Evolutionary conservation across 2,797 vertebrate species (phyloP).

Genomic region (Triplophysa yarkandensis): DNA sequence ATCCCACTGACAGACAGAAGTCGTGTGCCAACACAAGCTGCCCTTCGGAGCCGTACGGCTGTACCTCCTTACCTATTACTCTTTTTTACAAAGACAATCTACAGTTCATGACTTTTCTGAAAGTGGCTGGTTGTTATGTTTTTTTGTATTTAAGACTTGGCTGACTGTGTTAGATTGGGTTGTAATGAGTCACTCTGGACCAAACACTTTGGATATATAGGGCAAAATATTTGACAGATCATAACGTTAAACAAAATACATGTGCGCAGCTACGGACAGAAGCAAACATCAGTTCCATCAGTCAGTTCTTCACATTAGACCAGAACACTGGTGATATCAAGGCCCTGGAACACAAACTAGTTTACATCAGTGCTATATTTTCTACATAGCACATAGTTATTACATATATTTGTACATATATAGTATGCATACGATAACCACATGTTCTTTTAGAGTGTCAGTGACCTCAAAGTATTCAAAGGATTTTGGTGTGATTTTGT

Average conservation of each 20-base stretch:
- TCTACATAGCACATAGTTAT: constrained; percentile 28
- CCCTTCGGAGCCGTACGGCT: constrained; percentile 2
- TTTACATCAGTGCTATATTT: constrained; percentile 47
- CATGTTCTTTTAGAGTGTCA: constrained; percentile 48
- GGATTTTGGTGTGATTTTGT: constrained; percentile 42
- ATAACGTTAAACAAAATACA: not conserved
- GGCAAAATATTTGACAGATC: constrained; percentile 25
- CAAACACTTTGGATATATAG: constrained; percentile 40
- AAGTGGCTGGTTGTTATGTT: constrained; percentile 19
- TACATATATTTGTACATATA: constrained; percentile 26
- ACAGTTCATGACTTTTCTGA: constrained; percentile 14
- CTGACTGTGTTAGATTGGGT: not conserved
- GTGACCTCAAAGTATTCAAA: constrained; percentile 40
- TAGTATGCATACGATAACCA: constrained; percentile 22
- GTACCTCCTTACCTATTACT: constrained; percentile 11
- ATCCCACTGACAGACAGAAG: not conserved
- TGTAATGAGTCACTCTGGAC: constrained; percentile 44
- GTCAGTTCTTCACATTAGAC: constrained; percentile 3
- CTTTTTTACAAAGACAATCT: constrained; percentile 38
- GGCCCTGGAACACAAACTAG: constrained; percentile 3
- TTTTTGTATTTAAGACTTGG: constrained; percentile 40
- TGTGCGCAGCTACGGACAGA: constrained; percentile 15
- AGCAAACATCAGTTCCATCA: constrained; percentile 10
- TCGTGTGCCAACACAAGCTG: constrained; percentile 31
- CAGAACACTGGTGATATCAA: constrained; percentile 2